Evolutionary conservation across 2,113 vertebrate genomes (phyloP).

Genomic region (Corydoras maculifer): DNA sequence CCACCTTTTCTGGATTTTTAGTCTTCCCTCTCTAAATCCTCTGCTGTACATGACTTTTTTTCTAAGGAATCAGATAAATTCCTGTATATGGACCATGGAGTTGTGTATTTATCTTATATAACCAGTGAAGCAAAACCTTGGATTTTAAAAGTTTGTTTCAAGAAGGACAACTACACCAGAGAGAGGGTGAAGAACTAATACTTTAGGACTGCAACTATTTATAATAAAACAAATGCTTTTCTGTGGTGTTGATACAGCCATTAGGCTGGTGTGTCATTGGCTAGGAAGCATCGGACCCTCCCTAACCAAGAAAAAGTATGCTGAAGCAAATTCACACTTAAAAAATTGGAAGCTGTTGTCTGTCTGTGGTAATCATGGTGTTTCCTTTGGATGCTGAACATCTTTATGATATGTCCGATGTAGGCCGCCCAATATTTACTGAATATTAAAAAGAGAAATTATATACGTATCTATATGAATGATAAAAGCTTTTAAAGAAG

Average conservation of each 20-base stretch:
- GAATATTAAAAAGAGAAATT: constrained; percentile 14
- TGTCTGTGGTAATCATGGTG: constrained; percentile 79
- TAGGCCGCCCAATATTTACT: constrained; percentile 58
- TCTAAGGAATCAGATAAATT: constrained; percentile 58
- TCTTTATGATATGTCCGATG: constrained; percentile 67
- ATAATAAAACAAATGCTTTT: constrained; percentile 61
- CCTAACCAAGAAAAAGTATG: constrained; percentile 38
- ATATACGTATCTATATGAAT: too few species aligned
- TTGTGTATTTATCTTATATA: constrained; percentile 63
- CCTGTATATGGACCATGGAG: constrained; percentile 9
- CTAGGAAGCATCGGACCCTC: constrained; percentile 75
- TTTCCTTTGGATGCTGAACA: constrained; percentile 76
- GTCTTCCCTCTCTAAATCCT: constrained; percentile 93
- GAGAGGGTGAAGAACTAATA: constrained; percentile 59
- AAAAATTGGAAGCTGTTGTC: constrained; percentile 79
- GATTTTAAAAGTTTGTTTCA: constrained; percentile 74
- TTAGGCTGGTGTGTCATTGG: constrained; percentile 77
- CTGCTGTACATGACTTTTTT: constrained; percentile 53
- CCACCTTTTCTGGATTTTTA: constrained; percentile 98
- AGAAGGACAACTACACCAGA: constrained; percentile 59
- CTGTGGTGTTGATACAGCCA: constrained; percentile 91
- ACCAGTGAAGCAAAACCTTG: constrained; percentile 74
- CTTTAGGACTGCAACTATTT: constrained; percentile 64
- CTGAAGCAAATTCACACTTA: constrained; percentile 78
- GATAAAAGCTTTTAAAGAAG: constrained; percentile 60